A percentile compares a stretch with the other conserved stretches of the same genome.
These are phyloP conservation scores for Smithornis capensis DNA, from an alignment of 2,113 vertebrate genomes.

Conservation along the genomic window DNA sequence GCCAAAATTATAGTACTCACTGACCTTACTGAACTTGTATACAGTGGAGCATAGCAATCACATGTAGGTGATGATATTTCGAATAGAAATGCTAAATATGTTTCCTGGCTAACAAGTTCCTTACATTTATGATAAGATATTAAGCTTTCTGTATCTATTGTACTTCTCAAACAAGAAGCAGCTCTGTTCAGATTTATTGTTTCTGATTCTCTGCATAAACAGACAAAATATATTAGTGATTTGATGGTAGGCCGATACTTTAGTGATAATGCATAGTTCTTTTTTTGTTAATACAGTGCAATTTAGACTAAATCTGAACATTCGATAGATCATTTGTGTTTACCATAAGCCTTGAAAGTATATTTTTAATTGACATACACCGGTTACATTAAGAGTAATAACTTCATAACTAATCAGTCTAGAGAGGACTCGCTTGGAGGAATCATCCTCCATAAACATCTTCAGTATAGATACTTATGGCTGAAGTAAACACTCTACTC, in stretches of 20 bases:
- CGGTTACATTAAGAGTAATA: background rate
- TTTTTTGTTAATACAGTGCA: background rate
- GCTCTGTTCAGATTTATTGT: background rate
- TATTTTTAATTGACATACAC: background rate
- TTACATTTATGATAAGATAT: background rate
- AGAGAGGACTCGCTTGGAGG: background rate
- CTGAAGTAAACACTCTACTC: background rate
- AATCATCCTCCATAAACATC: background rate
- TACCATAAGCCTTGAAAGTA: background rate
- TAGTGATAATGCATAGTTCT: background rate
- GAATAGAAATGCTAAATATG: background rate
- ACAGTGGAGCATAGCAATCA: background rate
- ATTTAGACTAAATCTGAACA: background rate
- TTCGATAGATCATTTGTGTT: background rate
- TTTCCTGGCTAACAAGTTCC: background rate
- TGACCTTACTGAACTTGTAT: background rate
- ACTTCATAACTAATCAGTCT: background rate
- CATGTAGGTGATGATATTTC: background rate
- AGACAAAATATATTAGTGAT: background rate
- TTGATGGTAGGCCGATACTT: background rate
- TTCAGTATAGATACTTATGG: background rate
- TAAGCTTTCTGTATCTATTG: background rate
- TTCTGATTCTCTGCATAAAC: background rate
- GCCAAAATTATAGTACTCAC: background rate
- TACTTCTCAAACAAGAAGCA: background rate